Evolutionary conservation across 2,888 invertebrate genomes (phyloP).

Genomic region (Dione vanillae): DNA sequence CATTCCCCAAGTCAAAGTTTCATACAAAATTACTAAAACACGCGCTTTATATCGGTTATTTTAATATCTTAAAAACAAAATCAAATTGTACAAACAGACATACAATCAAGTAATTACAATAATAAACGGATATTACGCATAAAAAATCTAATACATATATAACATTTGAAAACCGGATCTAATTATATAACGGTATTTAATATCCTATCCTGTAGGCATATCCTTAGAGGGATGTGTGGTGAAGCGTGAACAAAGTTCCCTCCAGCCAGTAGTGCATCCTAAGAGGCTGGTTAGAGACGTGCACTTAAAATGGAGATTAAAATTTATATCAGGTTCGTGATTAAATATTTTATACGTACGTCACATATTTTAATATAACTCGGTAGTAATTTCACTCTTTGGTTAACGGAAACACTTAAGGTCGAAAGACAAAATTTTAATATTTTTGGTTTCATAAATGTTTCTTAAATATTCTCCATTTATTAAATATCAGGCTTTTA

Average conservation of each 20-base stretch:
- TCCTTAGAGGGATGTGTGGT: constrained; percentile 23
- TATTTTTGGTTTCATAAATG: too few relatives aligned
- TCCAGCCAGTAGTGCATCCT: constrained; percentile 18
- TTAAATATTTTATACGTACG: too few relatives aligned
- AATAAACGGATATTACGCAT: constrained; percentile 4
- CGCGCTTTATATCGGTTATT: too few relatives aligned
- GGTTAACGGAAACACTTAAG: too few relatives aligned
- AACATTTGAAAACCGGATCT: constrained; percentile 27
- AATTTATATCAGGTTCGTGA: constrained; percentile 27
- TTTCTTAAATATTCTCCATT: not conserved
- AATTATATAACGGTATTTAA: constrained; percentile 24
- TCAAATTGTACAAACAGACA: not conserved
- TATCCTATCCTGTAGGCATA: constrained; percentile 12
- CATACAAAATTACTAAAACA: too few relatives aligned
- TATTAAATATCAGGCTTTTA: too few relatives aligned
- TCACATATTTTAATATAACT: too few relatives aligned
- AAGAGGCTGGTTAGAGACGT: constrained; percentile 24
- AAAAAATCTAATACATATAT: constrained; percentile 18
- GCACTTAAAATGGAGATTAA: constrained; percentile 32
- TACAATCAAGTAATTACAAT: not conserved
- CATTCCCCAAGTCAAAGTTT: too few relatives aligned
- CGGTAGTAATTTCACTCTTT: too few relatives aligned
- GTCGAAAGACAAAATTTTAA: too few relatives aligned
- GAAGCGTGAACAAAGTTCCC: constrained; percentile 31
- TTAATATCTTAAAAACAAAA: too few relatives aligned